Evolutionary conservation across 2,797 vertebrate genomes (phyloP), one percentile per base, ranked within the genome.

Genomic region (Lophius americanus): DNA sequence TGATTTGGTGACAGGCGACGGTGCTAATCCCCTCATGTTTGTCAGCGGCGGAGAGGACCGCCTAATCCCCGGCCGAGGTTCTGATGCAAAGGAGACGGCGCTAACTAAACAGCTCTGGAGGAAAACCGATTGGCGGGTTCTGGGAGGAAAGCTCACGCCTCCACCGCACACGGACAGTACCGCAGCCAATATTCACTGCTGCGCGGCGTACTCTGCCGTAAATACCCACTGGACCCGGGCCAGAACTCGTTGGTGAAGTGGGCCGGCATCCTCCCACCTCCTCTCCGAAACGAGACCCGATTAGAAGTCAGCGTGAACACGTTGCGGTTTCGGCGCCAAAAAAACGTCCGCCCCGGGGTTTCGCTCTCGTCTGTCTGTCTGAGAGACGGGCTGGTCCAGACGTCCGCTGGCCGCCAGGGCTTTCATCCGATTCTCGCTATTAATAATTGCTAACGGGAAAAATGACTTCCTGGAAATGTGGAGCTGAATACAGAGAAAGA

Each of bases 11-110:
- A 87, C 79, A 60, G 77, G 76, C 64, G 66, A 86, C 83, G 80
- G 83, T 87, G 79, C 76, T 91, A 92, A 92, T 92, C 91, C 89
- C 68, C 64, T 68, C 8, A 32, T 69, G 77, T 79, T 80, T 90
- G 90, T 88, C 89, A 81, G 78, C 61, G 75, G 55, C 79, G 70
- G 85, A 38, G 79, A 79, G 75, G 74, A 71, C 67, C 2, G 63
- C 61, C 64, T 85, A 89, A 88, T 89, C 82, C 84, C 62, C 66
- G 46, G 51, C 75, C 32, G 78, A 76, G 63, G 81, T 68, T 71
- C 73, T 67, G 76, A 82, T 74, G 68, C 54, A 64, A 69, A 73
- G 72, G 60, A 74, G 78, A 83, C 62, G 70, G 76, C 47, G 56
- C 61, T 44, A 71, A 82, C 77, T 78, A 82, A 79, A 83, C 53